A percentile compares a stretch with the other conserved stretches of the same genome.
These are phyloP conservation scores for Drosophila kambysellisi DNA, from an alignment of 2,888 invertebrate species.

Conservation along the genomic window DNA sequence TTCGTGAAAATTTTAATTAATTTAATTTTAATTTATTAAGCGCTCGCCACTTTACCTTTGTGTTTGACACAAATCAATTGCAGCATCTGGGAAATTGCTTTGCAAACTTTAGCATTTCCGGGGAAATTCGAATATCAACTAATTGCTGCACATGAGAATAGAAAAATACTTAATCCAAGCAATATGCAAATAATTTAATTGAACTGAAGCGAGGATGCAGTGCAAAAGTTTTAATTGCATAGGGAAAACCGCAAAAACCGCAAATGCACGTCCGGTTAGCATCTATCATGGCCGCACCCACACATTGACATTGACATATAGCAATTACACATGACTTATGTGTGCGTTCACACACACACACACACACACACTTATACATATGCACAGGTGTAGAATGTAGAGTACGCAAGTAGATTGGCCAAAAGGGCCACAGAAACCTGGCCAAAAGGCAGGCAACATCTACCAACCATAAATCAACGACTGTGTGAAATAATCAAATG, in stretches of 20 bases:
- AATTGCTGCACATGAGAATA: not conserved
- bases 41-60: not conserved
- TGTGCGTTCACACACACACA: not conserved
- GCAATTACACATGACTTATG: constrained; percentile 74
- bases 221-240: constrained; percentile 29
- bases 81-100: not conserved
- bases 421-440: constrained; percentile 14
- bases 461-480: constrained; percentile 65
- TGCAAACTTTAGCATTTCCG: not conserved
- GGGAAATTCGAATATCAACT: not conserved
- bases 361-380: not conserved
- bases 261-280: constrained; percentile 33
- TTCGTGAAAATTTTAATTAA: not conserved
- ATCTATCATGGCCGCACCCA: constrained; percentile 42
- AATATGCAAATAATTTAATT: constrained; percentile 23
- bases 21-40: constrained; percentile 13
- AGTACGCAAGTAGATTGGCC: constrained; percentile 18
- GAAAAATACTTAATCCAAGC: constrained; percentile 17
- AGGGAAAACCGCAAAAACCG: constrained; percentile 25
- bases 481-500: constrained; percentile 78
- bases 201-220: constrained; percentile 25
- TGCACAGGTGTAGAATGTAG: not conserved
- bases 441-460: constrained; percentile 13
- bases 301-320: constrained; percentile 73
- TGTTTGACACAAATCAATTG: not conserved